Evolutionary conservation across 2,888 invertebrate genomes (phyloP), one percentile per base, ranked within the genome.

Genomic region (Drosophila picticornis): DNA sequence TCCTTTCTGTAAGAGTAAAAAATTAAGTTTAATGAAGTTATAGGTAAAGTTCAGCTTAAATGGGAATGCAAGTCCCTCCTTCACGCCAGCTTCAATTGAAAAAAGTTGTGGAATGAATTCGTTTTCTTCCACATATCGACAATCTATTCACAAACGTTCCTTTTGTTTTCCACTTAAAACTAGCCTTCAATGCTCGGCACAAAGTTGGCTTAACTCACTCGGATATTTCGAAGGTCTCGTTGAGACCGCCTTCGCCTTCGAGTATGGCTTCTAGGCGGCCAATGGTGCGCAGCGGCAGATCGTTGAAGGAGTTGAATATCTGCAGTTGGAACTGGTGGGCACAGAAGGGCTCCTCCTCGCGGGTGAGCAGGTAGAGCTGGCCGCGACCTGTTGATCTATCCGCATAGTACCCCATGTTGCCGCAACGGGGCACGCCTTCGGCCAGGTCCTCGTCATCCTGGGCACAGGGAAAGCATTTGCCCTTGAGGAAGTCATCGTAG

Each of bases 351-450:
- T 98, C 97, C 90, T 97, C 97, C 77, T 97, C 97, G 74, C 98
- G 95, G 0, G 99, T 99, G 5, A 98, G 95, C 55, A 98, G 94
- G 91, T 97, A 99, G n/a, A 98, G 94, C 83, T 97, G 96, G 0
- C 98, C 98, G 34, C 97, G 94, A 0, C 97, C 98, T 6, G 95
- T 95, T 0, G 97, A 97, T 56, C 96, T 94, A 92, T 98, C 97
- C 1, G 98, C 97, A 93, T 98, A 98, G 94, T 98, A 98, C 0
- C 98, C 98, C 98, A 98, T 98, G 91, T 97, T 97, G 40, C 97
- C 97, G 92, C 98, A 98, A 0, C 95, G 94, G 2, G 94, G 94
- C 31, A 94, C 94, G 4, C 94, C 93, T 36, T 91, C 90, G 4
- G 90, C 90, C 46, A 91, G 76, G 48, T 91, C 93, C 69, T 92